Conservation (phyloP, 2,113 vertebrate genomes). For the Leptobrachium leishanense region DNA sequence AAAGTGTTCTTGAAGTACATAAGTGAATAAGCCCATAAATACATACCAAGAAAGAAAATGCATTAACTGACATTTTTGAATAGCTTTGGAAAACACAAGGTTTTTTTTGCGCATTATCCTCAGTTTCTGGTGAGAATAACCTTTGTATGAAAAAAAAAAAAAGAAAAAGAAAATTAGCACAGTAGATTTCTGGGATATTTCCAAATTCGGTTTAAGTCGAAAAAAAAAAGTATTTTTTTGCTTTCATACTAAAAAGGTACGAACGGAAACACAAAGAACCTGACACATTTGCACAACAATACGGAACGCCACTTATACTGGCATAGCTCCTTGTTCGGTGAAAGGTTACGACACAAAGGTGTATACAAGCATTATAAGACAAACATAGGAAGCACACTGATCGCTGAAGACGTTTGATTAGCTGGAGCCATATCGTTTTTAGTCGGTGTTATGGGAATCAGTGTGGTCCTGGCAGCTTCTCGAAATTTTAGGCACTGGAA, state of each 20-base stretch:
- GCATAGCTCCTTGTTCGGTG: conserved; percentile 1
- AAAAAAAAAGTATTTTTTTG: conserved; percentile 7
- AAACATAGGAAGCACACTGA: conserved; percentile 37
- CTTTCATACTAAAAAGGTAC: conserved; percentile 13
- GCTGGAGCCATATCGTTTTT: conserved; percentile 28
- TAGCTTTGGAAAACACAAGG: not conserved
- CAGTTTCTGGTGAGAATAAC: conserved; percentile 3
- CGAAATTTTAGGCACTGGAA: conserved; percentile 60
- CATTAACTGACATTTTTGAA: not conserved
- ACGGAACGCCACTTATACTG: not conserved
- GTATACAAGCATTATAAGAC: too few relatives aligned
- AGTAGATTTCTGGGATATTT: conserved; percentile 25
- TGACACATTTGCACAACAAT: conserved; percentile 14
- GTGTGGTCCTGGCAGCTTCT: conserved; percentile 53
- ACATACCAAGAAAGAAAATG: not conserved
- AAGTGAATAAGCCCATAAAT: not conserved
- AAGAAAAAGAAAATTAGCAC: conserved; percentile 13
- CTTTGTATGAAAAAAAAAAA: not conserved
- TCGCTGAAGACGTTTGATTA: conserved; percentile 44
- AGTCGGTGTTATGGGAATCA: conserved; percentile 49
- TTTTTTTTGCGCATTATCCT: not conserved
- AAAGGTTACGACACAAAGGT: not conserved
- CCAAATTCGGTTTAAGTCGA: conserved; percentile 9
- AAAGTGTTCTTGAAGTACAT: not conserved
- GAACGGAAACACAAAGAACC: conserved; percentile 8